A percentile compares a stretch with the other conserved stretches of the same genome.
These are phyloP conservation scores for Mesocricetus auratus DNA, from an alignment of 2,113 vertebrate species.

Conservation along the genomic window DNA sequence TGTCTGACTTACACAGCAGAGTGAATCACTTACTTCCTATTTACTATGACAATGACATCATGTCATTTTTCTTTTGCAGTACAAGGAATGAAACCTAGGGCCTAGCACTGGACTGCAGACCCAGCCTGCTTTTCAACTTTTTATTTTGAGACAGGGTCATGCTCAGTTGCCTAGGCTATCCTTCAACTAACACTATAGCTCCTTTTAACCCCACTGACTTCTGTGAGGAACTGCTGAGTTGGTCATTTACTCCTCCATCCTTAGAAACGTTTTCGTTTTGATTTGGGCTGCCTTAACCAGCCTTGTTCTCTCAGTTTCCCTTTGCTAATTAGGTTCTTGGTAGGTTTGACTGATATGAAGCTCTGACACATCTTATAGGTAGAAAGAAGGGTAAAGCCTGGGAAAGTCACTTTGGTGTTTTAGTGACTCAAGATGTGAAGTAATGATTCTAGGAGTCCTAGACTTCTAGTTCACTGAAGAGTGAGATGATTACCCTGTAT, in stretches of 20 bases:
- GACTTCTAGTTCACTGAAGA: not conserved
- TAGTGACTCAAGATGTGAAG: not conserved
- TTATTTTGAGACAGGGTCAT: not conserved
- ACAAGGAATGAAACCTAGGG: not conserved
- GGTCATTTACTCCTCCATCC: not conserved
- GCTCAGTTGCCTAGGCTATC: not conserved
- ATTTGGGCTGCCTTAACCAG: not conserved
- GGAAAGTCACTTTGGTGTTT: not conserved
- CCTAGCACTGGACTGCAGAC: no score
- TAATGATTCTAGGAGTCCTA: not conserved
- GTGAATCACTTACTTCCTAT: not conserved
- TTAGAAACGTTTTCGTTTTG: not conserved
- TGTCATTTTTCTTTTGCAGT: not conserved
- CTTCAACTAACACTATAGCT: not conserved
- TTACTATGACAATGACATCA: not conserved
- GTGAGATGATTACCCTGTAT: not conserved
- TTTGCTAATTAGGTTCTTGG: not conserved
- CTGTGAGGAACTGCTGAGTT: not conserved
- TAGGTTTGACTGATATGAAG: not conserved
- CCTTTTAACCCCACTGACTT: not conserved
- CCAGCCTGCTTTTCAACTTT: not conserved
- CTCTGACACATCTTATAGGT: not conserved
- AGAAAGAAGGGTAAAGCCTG: not conserved
- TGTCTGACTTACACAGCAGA: not conserved
- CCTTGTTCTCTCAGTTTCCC: not conserved